Conservation (phyloP, 2,113 vertebrate species). For the Percopsis transmontana region DNA sequence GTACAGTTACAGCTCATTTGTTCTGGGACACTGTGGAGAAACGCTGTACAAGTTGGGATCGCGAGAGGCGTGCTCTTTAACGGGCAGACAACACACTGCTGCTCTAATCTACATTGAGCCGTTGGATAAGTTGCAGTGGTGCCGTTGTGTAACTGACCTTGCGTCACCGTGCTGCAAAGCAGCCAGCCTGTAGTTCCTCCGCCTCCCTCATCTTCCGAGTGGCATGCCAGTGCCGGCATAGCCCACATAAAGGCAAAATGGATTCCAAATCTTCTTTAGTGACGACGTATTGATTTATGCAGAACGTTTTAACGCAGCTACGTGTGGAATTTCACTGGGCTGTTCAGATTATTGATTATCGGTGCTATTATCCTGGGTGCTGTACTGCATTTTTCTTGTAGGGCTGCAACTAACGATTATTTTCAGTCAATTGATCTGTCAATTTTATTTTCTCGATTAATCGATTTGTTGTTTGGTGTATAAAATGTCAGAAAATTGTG, state of each 20-base stretch:
- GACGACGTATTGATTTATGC: background rate
- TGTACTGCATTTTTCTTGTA: too few relatives aligned
- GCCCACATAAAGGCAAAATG: constrained; percentile 21
- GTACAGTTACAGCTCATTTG: too few relatives aligned
- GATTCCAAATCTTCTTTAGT: constrained; percentile 24
- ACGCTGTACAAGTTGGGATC: too few relatives aligned
- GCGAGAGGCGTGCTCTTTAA: constrained; percentile 16
- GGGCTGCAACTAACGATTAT: too few relatives aligned
- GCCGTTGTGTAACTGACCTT: constrained; percentile 84
- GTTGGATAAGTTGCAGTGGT: constrained; percentile 78
- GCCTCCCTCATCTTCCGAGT: constrained; percentile 29
- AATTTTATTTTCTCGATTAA: too few relatives aligned
- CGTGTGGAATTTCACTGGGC: constrained; percentile 16
- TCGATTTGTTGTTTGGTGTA: too few relatives aligned
- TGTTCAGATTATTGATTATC: too few relatives aligned
- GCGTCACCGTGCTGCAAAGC: constrained; percentile 66
- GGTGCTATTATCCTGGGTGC: too few relatives aligned
- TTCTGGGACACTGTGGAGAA: too few relatives aligned
- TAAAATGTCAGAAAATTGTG: too few relatives aligned
- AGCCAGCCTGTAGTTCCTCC: constrained; percentile 44
- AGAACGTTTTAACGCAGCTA: constrained; percentile 16
- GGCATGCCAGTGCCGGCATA: constrained; percentile 15
- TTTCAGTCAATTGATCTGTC: too few relatives aligned
- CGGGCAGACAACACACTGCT: constrained; percentile 19
- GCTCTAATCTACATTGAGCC: constrained; percentile 73